These are phyloP conservation scores for Tribolium castaneum DNA, from an alignment of 1,140 invertebrate species.

Conservation along the genomic window DNA sequence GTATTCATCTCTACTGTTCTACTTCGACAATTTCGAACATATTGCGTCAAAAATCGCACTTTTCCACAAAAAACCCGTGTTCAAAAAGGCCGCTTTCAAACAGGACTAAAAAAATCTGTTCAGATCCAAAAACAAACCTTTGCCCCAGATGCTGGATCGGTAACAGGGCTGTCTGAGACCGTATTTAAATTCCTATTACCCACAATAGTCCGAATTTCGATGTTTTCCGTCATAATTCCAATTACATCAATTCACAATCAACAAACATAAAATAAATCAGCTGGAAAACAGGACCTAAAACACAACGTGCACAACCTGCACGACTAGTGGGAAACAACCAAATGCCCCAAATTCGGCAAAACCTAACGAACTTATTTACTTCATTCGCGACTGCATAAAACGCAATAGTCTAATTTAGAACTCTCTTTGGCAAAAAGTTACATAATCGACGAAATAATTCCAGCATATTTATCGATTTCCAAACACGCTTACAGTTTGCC, in stretches of 20 bases:
- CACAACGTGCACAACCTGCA: constrained; percentile 38
- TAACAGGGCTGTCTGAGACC: constrained; percentile 65
- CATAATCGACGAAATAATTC: constrained; percentile 25
- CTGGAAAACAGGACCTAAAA: constrained; percentile 26
- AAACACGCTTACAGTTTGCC: not conserved
- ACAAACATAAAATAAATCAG: constrained; percentile 32
- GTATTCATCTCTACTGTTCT: not conserved
- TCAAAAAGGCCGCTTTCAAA: constrained; percentile 13
- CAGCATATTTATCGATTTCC: constrained; percentile 32
- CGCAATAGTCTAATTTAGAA: constrained; percentile 26
- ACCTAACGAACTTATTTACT: not conserved
- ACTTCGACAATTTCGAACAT: constrained; percentile 14
- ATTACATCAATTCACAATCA: constrained; percentile 21
- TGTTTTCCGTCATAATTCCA: constrained; percentile 59
- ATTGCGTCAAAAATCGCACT: not conserved
- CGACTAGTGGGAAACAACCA: constrained; percentile 23
- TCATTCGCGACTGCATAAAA: constrained; percentile 3
- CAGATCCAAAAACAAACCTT: constrained; percentile 60
- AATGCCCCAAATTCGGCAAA: constrained; percentile 20
- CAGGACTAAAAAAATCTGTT: not conserved
- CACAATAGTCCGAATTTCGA: constrained; percentile 61
- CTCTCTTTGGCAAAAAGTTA: constrained; percentile 10
- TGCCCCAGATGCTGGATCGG: constrained; percentile 64
- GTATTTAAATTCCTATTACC: constrained; percentile 60
- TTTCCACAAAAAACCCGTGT: not conserved